These are phyloP conservation scores for Agrochola litura DNA, from an alignment of 2,888 invertebrate genomes.

Conservation along the genomic window DNA sequence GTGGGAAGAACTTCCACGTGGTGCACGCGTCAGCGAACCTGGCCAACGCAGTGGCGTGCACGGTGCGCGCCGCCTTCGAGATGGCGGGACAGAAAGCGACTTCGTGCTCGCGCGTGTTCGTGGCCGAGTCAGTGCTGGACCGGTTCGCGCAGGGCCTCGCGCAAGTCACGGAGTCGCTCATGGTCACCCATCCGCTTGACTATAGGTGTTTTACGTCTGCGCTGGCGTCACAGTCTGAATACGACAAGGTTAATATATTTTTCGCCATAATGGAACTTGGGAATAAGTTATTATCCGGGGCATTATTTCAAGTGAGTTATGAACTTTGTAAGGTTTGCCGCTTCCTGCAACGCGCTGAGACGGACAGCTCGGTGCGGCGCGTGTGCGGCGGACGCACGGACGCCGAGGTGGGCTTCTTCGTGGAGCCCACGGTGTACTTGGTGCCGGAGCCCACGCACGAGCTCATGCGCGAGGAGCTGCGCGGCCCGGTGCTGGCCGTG, in stretches of 20 bases:
- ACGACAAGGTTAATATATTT: conserved; percentile 71
- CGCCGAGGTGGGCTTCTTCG: conserved; percentile 94
- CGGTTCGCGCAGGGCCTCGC: conserved; percentile 69
- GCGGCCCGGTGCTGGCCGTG: conserved; percentile 96
- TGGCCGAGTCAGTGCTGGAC: conserved; percentile 95
- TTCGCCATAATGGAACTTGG: neutral
- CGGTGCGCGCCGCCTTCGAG: conserved; percentile 96
- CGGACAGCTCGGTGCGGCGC: conserved; percentile 74
- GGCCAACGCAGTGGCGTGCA: conserved; percentile 93
- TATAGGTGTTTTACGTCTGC: conserved; percentile 95
- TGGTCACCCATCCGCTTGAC: conserved; percentile 95
- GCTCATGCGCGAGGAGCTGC: conserved; percentile 96
- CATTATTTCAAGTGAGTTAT: neutral
- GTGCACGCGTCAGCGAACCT: conserved; percentile 96
- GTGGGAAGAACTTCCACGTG: conserved; percentile 98
- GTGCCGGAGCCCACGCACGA: conserved; percentile 94
- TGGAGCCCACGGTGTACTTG: conserved; percentile 96
- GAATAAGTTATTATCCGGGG: neutral
- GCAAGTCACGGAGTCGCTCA: conserved; percentile 92
- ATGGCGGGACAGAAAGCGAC: conserved; percentile 98
- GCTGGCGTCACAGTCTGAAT: conserved; percentile 97
- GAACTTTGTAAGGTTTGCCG: conserved; percentile 28
- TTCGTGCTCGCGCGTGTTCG: conserved; percentile 97
- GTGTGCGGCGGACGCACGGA: conserved; percentile 95
- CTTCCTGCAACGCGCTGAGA: conserved; percentile 44